These are phyloP conservation scores for Anodontia alba DNA, from an alignment of 2,888 invertebrate species.

Conservation along the genomic window DNA sequence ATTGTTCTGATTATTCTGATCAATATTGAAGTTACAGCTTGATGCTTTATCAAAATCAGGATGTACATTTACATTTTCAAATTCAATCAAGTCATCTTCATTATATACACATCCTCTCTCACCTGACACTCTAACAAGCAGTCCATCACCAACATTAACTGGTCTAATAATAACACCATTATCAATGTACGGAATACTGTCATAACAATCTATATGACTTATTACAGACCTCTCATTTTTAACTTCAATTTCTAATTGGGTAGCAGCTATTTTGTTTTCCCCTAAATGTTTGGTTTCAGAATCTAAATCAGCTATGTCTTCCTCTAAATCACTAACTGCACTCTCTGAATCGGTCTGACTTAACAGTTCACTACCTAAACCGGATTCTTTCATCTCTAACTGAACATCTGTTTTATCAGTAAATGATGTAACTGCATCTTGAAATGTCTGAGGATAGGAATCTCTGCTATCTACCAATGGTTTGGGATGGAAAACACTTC, in stretches of 20 bases:
- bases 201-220: neutral
- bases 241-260: neutral
- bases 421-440: neutral
- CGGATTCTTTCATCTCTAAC: neutral
- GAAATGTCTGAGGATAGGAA: neutral
- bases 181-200: neutral
- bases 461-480: neutral
- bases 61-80: slow-evolving; percentile 43
- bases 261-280: neutral
- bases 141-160: neutral
- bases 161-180: neutral
- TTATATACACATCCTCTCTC: neutral
- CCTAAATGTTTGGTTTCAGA: neutral
- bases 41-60: slow-evolving; percentile 12
- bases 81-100: slow-evolving; percentile 47
- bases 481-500: neutral
- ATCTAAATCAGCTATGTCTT: neutral
- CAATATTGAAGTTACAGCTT: slow-evolving; percentile 3
- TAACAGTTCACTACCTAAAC: neutral
- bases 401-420: neutral
- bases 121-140: neutral
- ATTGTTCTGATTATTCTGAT: slow-evolving; percentile 16
- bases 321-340: neutral
- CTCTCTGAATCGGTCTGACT: slow-evolving; percentile 8
- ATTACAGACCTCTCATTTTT: neutral